Evolutionary conservation across 2,113 vertebrate species (phyloP), one percentile per base, ranked within the genome.

Genomic region (Forbesichthys agassizii): DNA sequence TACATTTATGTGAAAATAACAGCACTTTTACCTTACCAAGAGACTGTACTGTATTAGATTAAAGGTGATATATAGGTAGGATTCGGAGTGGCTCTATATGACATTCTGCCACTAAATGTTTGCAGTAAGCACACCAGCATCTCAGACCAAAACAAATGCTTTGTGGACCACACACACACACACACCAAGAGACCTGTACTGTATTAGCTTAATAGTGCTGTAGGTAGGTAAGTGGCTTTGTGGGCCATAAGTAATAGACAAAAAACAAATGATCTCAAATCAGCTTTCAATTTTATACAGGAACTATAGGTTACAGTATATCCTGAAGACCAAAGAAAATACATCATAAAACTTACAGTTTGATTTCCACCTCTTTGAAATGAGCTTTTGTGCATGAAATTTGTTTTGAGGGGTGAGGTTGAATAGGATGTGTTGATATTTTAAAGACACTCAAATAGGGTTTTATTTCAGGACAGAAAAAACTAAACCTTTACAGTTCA

Each of bases 371-470:
- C 82, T 78, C 76, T 42, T 60, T 82, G 84, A 81, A 86, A 62
- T 14, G 0, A 18, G 68, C 36, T 42, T 84, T 80, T 82, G 77
- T 72, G 56, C 78, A 82, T 75, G 81, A 62, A 85, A 86, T 64
- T 67, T 27, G 27, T 27, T 27, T 74, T 74, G 74, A 79, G 77
- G 73, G 69, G 84, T 74, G 75, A 77, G 73, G 77, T 82, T 82
- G 80, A 84, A 83, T 78, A 74, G 75, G 59, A 77, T 75, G 79
- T n/a, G 48, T 74, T 82, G 77, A 84, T 86, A 84, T 87, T 80
- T 81, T 81, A 82, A 75, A 83, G 66, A 81, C 74, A 75, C 82
- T 71, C 68, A 80, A 74, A 75, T 55, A 61, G 49, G 27, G 27
- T 27, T 27, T 56, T 5, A 6, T 18, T 66, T 66, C 48, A 47